Conservation (phyloP, 1,140 invertebrate species). For the Drosophila bifasciata region DNA sequence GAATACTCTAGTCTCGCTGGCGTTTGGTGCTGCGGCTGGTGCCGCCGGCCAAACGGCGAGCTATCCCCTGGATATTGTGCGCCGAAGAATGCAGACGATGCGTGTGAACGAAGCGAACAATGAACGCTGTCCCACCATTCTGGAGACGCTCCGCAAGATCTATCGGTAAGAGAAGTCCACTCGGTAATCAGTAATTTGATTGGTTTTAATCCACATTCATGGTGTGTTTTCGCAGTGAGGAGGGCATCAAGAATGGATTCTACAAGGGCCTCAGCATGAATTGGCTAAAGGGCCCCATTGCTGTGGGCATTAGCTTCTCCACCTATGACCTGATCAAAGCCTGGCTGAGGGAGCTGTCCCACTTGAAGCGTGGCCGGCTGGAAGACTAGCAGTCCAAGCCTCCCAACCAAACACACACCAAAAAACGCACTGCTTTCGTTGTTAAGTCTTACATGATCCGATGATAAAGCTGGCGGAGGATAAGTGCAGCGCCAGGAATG, state of each 20-base stretch:
- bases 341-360: constrained; percentile 84
- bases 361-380: constrained; percentile 69
- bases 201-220: neutral
- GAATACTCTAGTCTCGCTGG: constrained; percentile 87
- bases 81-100: constrained; percentile 83
- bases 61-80: constrained; percentile 89
- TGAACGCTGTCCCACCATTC: constrained; percentile 66
- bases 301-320: constrained; percentile 98
- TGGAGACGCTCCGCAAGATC: constrained; percentile 72
- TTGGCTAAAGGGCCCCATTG: constrained; percentile 99
- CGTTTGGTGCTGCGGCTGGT: constrained; percentile 96
- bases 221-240: constrained; percentile 86
- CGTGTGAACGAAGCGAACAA: constrained; percentile 51
- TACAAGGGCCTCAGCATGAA: constrained; percentile 99
- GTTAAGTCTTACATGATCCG: constrained; percentile 32
- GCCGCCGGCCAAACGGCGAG: constrained; percentile 97
- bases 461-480: constrained; percentile 18
- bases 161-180: constrained; percentile 58
- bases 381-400: constrained; percentile 32
- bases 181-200: neutral
- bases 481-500: constrained; percentile 39
- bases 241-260: constrained; percentile 94
- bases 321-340: constrained; percentile 94
- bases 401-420: constrained; percentile 44
- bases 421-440: constrained; percentile 64